Base-by-base conservation (phyloP, 1,140 invertebrate genomes). In the Meloidogyne hapla region DNA sequence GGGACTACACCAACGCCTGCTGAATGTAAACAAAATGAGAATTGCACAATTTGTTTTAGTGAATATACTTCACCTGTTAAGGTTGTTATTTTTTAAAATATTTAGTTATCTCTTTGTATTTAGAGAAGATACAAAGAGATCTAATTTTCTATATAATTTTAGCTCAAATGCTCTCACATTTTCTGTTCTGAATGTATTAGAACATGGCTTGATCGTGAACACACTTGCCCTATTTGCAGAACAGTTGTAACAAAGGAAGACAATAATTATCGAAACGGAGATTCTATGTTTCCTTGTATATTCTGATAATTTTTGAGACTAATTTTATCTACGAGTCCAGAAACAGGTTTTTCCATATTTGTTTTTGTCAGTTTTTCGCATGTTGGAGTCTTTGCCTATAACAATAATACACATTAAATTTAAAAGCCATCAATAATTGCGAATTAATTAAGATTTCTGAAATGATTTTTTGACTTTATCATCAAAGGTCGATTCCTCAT, bases 131-230 rank as follows among this genome's bases (percentile, higher is more conserved):
- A n/a, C n/a, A n/a, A n/a, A n/a, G n/a, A n/a, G n/a, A n/a, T n/a
- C n/a, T n/a, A n/a, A n/a, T n/a, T 28, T 6, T 42, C 25, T 42
- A 10, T 42, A 33, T 21, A 74, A 21, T 5, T 33, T 42, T 26
- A 78, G 77, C 68, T 78, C 10, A 78, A 78, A 15, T 78, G 77
- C 56, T 61, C 45, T 15, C 77, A 78, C 78, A 80, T 78, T 45
- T 78, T 78, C 38, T 78, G 77, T 23, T 78, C 75, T 15, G 77
- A 78, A 33, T 78, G 77, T 65, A 78, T 78, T 25, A 70, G 77
- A 25, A 78, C 77, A 18, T 78, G 77, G 70, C 56, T 73, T 28
- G 74, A 75, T 40, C 56, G 56, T 23, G 77, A 78, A 26, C 79
- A 80, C n/a, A 78, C 77, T 8, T 78, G 77, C 33, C 77, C 77